These are phyloP conservation scores for Drosophila infuscata DNA, from an alignment of 2,888 invertebrate genomes.

Conservation along the genomic window DNA sequence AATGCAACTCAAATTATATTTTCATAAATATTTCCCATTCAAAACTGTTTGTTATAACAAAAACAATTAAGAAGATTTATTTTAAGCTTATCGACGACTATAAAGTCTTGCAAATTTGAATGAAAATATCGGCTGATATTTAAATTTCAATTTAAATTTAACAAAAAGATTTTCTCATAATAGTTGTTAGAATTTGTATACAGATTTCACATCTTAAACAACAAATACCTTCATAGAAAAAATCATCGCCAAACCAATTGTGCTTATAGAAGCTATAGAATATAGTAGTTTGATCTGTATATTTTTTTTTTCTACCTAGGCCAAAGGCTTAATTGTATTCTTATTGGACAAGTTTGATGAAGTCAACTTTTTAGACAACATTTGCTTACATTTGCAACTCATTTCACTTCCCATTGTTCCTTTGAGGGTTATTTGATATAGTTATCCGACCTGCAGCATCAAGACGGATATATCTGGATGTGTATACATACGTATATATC, in stretches of 20 bases:
- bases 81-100: not conserved
- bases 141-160: not conserved
- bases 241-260: not conserved
- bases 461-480: too few relatives aligned
- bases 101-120: not conserved
- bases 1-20: not conserved
- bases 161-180: not conserved
- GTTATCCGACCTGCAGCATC: not conserved
- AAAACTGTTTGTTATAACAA: too few relatives aligned
- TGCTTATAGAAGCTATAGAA: not conserved
- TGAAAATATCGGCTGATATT: not conserved
- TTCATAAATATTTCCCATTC: not conserved
- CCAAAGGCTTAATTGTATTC: not conserved
- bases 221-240: not conserved
- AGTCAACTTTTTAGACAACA: not conserved
- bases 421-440: not conserved
- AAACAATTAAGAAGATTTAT: too few relatives aligned
- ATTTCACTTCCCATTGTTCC: not conserved
- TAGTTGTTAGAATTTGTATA: not conserved
- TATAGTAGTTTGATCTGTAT: not conserved
- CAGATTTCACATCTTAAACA: not conserved
- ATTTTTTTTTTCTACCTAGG: too few relatives aligned
- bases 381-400: not conserved
- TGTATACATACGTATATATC: not conserved
- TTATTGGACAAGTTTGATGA: not conserved